phyloP scores from a whole-genome alignment of 2,113 vertebrate species.

The Cynoglossus semilaevis region DNA sequence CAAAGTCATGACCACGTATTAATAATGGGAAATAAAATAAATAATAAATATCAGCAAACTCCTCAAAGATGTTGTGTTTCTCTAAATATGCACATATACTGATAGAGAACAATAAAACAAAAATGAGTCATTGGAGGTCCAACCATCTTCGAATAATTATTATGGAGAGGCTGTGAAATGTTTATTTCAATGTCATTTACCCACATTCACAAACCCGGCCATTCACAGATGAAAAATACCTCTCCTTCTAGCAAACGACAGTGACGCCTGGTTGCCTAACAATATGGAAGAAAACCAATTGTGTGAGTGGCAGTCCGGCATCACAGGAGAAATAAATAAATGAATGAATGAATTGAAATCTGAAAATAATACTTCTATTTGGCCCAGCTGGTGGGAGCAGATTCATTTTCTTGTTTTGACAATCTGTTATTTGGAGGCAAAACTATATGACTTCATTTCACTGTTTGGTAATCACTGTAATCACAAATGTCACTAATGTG shows the following conservation, averaged over 20 bases:
- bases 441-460: constrained; percentile 67
- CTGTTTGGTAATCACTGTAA: constrained; percentile 59
- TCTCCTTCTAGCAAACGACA: constrained; percentile 25
- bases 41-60: too few species aligned
- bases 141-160: neutral
- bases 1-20: too few species aligned
- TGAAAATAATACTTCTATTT: constrained; percentile 65
- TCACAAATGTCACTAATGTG: constrained; percentile 46
- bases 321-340: constrained; percentile 40
- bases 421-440: constrained; percentile 64
- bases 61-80: too few species aligned
- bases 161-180: constrained; percentile 9
- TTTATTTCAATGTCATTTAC: constrained; percentile 18
- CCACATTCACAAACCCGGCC: constrained; percentile 12
- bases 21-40: too few species aligned
- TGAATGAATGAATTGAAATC: constrained; percentile 65
- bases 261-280: constrained; percentile 40
- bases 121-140: neutral
- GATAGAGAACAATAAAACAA: too few species aligned
- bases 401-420: constrained; percentile 69
- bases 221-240: constrained; percentile 24
- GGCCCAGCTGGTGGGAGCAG: constrained; percentile 44
- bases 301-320: constrained; percentile 53
- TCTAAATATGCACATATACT: neutral
- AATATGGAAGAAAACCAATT: constrained; percentile 43